Base-by-base conservation (phyloP, 64 coral and sea anemone genomes). In the Porites lutea region DNA sequence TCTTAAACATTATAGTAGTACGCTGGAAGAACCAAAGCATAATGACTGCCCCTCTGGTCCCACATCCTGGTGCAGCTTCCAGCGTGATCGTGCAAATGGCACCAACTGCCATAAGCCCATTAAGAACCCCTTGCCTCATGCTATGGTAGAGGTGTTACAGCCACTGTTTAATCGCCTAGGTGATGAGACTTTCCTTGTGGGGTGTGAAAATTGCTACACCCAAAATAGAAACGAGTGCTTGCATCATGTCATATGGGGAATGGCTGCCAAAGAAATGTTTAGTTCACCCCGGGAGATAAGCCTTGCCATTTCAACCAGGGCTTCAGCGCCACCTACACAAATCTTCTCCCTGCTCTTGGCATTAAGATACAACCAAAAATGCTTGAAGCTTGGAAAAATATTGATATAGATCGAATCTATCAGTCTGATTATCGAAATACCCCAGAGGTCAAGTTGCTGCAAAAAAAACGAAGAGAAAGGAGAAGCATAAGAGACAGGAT, bases 181-280 rank as follows among this genome's bases (percentile, higher is more conserved):
- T 12, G 82, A 91, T 63, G 83, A 91, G 72, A 58, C 72, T 21
- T 95, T 95, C 51, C 75, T 92, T 16, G 48, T 62, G 47, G 83
- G 77, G 15, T 96, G 89, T 89, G 89, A 92, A 73, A 82, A 66
- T 16, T 96, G 89, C 71, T 73, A 52, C 21, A 90, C 71, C 19
- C 88, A 92, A 72, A 96, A 96, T 77, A 61, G 48, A 59, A 96
- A 96, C 59, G 90, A 96, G 48, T 70, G 51, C 15, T 48, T 95
- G n/a, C 93, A 90, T 63, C 87, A 95, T 63, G 79, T 95, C 14
- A 77, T 90, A 57, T 95, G 80, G 88, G 80, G 80, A 11, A 46
- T 83, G 45, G 86, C 92, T 11, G 57, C 92, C 20, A 94, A 94
- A 63, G 86, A 94, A 2, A 69, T 80, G 66, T 89, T 18, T 66